Evolutionary conservation across 2,888 invertebrate genomes (phyloP).

Genomic region (Biston stratarius): DNA sequence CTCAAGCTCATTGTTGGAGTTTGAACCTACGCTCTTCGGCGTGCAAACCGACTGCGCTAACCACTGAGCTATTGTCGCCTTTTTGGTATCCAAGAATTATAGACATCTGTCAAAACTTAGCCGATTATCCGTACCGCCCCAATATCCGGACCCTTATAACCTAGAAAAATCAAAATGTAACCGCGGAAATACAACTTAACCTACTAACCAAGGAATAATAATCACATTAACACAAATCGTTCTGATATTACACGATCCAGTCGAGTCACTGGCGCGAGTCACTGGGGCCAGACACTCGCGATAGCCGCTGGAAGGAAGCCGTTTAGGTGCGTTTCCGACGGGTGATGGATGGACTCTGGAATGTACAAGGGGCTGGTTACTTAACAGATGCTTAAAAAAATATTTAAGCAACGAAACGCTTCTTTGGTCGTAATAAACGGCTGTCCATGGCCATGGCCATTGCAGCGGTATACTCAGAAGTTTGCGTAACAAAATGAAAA

Average conservation of each 20-base stretch:
- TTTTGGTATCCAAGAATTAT: background rate
- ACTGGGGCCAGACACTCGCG: slow-evolving; percentile 41
- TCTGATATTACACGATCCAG: slow-evolving; percentile 6
- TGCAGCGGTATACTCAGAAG: too few relatives aligned
- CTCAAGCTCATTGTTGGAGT: too few relatives aligned
- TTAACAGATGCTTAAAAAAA: slow-evolving; percentile 6
- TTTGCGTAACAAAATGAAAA: too few relatives aligned
- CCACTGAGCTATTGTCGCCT: too few relatives aligned
- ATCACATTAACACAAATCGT: slow-evolving; percentile 24
- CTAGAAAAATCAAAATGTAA: slow-evolving; percentile 2
- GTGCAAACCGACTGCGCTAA: too few relatives aligned
- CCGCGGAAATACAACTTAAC: slow-evolving; percentile 27
- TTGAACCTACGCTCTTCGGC: too few relatives aligned
- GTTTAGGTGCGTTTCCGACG: slow-evolving; percentile 46
- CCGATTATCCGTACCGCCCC: background rate
- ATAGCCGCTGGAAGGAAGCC: slow-evolving; percentile 43
- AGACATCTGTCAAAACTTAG: background rate
- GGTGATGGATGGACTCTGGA: slow-evolving; percentile 47
- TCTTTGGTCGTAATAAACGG: too few relatives aligned
- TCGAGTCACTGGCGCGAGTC: slow-evolving; percentile 30
- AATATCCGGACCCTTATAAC: background rate
- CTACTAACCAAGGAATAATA: slow-evolving; percentile 24
- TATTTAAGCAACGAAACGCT: background rate
- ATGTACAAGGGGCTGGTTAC: slow-evolving; percentile 16
- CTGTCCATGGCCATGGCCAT: too few relatives aligned